Base-by-base conservation (phyloP, 2,113 vertebrate species). In the Oxygymnocypris stewartii region DNA sequence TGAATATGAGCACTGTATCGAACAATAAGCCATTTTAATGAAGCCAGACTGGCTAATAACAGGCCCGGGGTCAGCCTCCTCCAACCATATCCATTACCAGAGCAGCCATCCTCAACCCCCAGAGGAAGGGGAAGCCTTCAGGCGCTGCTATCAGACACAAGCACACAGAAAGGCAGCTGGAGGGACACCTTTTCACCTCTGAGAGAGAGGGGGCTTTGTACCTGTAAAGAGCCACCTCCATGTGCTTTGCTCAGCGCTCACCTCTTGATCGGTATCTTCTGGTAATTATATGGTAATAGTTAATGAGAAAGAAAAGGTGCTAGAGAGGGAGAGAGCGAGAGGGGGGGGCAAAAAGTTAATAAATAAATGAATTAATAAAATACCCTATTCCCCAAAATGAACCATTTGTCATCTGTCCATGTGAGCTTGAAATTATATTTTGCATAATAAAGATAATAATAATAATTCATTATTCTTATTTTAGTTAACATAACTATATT, bases 21-120 rank as follows among this genome's bases (percentile, higher is more conserved):
- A 89, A 94, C 93, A 96, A 96, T 91, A 95, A 95, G 90, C 91
- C 90, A 92, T 93, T 94, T 96, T 96, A 95, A 95, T 95, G 88
- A 90, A 82, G 31, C 25, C 16, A 59, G 57, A 84, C 90, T 92
- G 93, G 93, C 94, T 96, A 96, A 96, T 96, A 96, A 96, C 91
- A 94, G 94, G 95, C 90, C 86, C 89, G 89, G 81, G 95, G 94
- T 96, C 94, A 95, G 94, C 93, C 86, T 44, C 31, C 31, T 84
- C 78, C 1, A 67, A 86, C 31, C 23, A 59, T 87, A 96, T 95
- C 89, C 92, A 93, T 96, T 96, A 95, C 95, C 93, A 7, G 86
- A 90, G 89, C 77, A 90, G 89, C 85, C 93, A 90, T 92, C 87
- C 84, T 85, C 94, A 94, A 88, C 80, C 88, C 92, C 90, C 86